Evolutionary conservation across 2,113 vertebrate genomes (phyloP).

Genomic region (Mustelus asterias): DNA sequence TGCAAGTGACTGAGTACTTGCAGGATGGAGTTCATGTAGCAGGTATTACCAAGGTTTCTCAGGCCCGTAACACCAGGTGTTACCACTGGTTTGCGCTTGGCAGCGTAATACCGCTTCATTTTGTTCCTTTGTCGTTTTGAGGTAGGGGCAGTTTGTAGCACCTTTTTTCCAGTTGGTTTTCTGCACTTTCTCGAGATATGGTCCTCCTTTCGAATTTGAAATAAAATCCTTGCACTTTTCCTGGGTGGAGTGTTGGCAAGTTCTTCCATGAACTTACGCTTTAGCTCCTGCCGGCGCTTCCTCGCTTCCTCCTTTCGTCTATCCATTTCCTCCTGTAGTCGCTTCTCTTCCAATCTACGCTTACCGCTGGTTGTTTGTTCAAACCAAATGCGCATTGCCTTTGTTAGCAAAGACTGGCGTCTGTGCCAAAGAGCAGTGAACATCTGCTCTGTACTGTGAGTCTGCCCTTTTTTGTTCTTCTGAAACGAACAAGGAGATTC

Average conservation of each 20-base stretch:
- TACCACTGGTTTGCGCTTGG: slow-evolving; percentile 62
- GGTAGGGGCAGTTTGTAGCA: slow-evolving; percentile 50
- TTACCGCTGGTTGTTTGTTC: slow-evolving; percentile 64
- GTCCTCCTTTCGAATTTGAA: slow-evolving; percentile 68
- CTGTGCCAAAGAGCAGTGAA: slow-evolving; percentile 80
- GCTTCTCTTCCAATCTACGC: slow-evolving; percentile 62
- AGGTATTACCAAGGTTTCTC: slow-evolving; percentile 94
- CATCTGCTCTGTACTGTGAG: slow-evolving; percentile 50
- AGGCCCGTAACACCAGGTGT: slow-evolving; percentile 92
- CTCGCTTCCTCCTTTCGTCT: slow-evolving; percentile 71
- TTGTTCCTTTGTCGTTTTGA: slow-evolving; percentile 49
- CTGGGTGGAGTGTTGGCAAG: slow-evolving; percentile 79
- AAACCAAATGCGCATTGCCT: slow-evolving; percentile 68
- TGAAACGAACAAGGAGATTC: slow-evolving; percentile 53
- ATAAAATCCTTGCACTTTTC: slow-evolving; percentile 87
- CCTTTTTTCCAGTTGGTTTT: slow-evolving; percentile 59
- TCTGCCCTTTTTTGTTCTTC: slow-evolving; percentile 52
- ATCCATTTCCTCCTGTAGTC: slow-evolving; percentile 66
- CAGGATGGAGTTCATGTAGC: slow-evolving; percentile 98
- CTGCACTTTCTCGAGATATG: slow-evolving; percentile 74
- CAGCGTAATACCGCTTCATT: slow-evolving; percentile 61
- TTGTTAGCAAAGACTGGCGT: slow-evolving; percentile 74
- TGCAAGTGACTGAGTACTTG: slow-evolving; percentile 98
- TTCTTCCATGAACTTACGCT: slow-evolving; percentile 81
- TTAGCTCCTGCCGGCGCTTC: slow-evolving; percentile 76